These are phyloP conservation scores for Pachycephala philippinensis DNA, from an alignment of 2,113 vertebrate genomes.

Conservation along the genomic window DNA sequence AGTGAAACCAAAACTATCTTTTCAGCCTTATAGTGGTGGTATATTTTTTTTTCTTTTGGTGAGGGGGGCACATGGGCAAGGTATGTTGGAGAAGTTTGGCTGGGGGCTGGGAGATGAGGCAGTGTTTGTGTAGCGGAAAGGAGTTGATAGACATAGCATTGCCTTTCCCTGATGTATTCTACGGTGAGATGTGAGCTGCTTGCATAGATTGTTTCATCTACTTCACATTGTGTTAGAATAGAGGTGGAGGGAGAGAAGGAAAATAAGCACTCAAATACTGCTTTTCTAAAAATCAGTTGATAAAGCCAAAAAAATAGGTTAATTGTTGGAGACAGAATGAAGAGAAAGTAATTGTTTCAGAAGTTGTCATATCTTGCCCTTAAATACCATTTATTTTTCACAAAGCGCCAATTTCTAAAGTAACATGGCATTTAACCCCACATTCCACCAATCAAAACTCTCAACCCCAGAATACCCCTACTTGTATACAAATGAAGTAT, in stretches of 20 bases:
- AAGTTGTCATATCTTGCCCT: not conserved
- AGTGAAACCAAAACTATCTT: not conserved
- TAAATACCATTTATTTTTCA: not conserved
- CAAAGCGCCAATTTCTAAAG: not conserved
- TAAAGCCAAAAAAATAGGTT: not conserved
- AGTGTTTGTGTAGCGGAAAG: not conserved
- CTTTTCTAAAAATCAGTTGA: not conserved
- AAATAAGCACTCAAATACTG: not conserved
- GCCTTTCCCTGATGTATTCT: not conserved
- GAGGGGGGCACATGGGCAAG: not conserved
- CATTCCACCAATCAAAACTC: not conserved
- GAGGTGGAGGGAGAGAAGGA: not conserved
- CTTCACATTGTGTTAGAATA: not conserved
- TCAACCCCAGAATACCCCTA: not conserved
- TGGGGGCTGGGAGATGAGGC: not conserved
- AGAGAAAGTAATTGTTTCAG: slow-evolving; percentile 4
- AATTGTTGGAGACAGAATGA: not conserved
- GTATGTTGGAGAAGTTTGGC: not conserved
- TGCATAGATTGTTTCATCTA: not conserved
- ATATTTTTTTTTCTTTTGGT: not conserved
- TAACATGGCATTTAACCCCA: not conserved
- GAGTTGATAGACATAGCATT: not conserved
- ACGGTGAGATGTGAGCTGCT: not conserved
- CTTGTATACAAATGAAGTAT: not conserved
- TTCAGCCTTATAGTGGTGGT: not conserved